Percentiles rank a stretch among this genome's conserved stretches.
These are phyloP conservation scores for Electrophaes corylata DNA, from an alignment of 2,888 invertebrate species.

Conservation along the genomic window DNA sequence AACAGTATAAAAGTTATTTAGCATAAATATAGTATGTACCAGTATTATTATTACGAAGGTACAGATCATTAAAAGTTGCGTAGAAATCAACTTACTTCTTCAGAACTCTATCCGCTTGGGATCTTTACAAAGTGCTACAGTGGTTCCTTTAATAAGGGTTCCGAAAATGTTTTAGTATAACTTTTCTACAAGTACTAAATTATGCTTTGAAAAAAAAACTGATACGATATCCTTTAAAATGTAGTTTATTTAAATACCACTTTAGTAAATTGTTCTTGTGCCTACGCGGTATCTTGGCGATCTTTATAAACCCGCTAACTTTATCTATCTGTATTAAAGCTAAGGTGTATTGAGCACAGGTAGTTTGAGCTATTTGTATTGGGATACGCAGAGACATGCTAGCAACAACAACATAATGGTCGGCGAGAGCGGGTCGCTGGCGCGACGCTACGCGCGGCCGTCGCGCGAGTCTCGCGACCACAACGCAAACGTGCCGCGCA, in stretches of 20 bases:
- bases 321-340: slow-evolving; percentile 41
- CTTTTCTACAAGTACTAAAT: slow-evolving; percentile 10
- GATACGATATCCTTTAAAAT: slow-evolving; percentile 15
- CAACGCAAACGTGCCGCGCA: slow-evolving; percentile 77
- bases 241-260: too few species aligned
- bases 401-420: slow-evolving; percentile 85
- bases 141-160: slow-evolving; percentile 41
- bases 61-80: slow-evolving; percentile 31
- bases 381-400: slow-evolving; percentile 84
- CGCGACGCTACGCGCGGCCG: slow-evolving; percentile 75
- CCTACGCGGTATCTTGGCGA: slow-evolving; percentile 28
- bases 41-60: slow-evolving; percentile 1
- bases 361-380: slow-evolving; percentile 77
- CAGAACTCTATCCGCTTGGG: slow-evolving; percentile 55
- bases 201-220: slow-evolving; percentile 16
- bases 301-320: slow-evolving; percentile 23
- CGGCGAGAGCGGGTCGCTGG: slow-evolving; percentile 79
- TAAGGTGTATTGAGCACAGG: slow-evolving; percentile 60
- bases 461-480: slow-evolving; percentile 67
- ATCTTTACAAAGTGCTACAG: slow-evolving; percentile 62
- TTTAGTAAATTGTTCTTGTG: slow-evolving; percentile 53
- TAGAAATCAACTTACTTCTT: slow-evolving; percentile 28
- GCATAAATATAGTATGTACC: not conserved
- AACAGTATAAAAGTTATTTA: slow-evolving; percentile 6
- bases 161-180: slow-evolving; percentile 24